phyloP scores from a whole-genome alignment of 2,113 vertebrate genomes.

The Pyrgilauda ruficollis region DNA sequence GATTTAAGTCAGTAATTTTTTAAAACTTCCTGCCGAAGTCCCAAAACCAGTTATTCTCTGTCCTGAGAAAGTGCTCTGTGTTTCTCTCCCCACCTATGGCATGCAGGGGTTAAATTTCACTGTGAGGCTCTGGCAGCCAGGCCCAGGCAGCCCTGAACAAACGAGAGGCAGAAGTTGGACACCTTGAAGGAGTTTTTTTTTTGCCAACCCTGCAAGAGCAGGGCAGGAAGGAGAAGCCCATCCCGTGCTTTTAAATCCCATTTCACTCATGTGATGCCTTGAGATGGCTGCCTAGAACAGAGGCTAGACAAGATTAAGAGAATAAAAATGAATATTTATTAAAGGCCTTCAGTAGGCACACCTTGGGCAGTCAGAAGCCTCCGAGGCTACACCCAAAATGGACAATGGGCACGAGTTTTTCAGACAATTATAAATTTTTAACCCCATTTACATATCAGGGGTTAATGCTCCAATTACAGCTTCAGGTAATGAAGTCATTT shows the following conservation, averaged over 20 bases:
- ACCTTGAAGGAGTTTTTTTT: not conserved
- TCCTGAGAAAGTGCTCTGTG: not conserved
- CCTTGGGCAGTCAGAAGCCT: not conserved
- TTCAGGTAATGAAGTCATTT: not conserved
- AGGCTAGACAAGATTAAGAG: not conserved
- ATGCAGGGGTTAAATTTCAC: not conserved
- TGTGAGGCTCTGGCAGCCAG: not conserved
- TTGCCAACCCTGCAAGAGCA: not conserved
- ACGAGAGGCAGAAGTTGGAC: not conserved
- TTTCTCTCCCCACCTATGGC: not conserved
- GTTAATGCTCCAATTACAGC: not conserved
- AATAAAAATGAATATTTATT: not conserved
- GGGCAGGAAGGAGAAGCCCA: not conserved
- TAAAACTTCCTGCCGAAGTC: not conserved
- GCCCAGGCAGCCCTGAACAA: not conserved
- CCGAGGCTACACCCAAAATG: not conserved
- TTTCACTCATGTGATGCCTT: not conserved
- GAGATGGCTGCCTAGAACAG: not conserved
- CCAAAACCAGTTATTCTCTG: not conserved
- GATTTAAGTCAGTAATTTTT: not conserved
- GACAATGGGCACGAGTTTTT: fast-evolving
- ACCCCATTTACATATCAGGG: not conserved
- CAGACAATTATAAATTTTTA: not conserved
- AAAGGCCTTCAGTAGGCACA: not conserved
- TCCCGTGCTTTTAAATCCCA: not conserved